Conservation (phyloP, 2,888 invertebrate genomes). For the Pyrrhosoma nymphula region DNA sequence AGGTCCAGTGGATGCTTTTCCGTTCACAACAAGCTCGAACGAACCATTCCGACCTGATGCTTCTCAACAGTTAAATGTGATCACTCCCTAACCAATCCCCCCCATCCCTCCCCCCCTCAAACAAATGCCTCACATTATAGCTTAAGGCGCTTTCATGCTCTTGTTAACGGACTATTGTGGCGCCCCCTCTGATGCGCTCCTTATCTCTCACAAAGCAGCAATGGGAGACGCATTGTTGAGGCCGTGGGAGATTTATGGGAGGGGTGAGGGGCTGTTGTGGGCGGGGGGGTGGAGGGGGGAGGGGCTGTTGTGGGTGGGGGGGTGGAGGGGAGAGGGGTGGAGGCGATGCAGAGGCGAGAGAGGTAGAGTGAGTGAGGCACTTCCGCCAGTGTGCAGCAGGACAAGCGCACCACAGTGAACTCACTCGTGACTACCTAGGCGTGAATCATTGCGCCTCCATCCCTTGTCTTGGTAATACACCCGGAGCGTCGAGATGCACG, state of each 20-base stretch:
- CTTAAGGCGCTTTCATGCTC: background rate
- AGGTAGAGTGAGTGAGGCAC: background rate
- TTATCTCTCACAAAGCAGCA: background rate
- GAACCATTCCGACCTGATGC: background rate
- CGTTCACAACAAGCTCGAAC: background rate
- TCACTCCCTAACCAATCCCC: background rate
- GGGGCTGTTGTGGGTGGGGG: too few relatives aligned
- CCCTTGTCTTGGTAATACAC: too few relatives aligned
- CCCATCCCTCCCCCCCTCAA: background rate
- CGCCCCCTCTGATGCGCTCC: background rate
- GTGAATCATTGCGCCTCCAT: too few relatives aligned
- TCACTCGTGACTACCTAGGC: too few relatives aligned
- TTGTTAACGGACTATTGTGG: background rate
- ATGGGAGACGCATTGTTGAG: background rate
- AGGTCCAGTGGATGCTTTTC: background rate
- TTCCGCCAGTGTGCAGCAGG: background rate
- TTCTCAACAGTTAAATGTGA: background rate
- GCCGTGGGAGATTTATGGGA: background rate
- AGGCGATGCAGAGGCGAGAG: background rate
- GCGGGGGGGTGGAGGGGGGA: too few relatives aligned
- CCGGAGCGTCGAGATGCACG: background rate
- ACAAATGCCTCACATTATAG: background rate
- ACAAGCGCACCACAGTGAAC: too few relatives aligned
- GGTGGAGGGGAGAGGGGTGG: too few relatives aligned
- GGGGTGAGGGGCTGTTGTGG: too few relatives aligned